These are phyloP conservation scores for Drosophila tsacasi DNA, from an alignment of 1,140 invertebrate genomes.

Conservation along the genomic window DNA sequence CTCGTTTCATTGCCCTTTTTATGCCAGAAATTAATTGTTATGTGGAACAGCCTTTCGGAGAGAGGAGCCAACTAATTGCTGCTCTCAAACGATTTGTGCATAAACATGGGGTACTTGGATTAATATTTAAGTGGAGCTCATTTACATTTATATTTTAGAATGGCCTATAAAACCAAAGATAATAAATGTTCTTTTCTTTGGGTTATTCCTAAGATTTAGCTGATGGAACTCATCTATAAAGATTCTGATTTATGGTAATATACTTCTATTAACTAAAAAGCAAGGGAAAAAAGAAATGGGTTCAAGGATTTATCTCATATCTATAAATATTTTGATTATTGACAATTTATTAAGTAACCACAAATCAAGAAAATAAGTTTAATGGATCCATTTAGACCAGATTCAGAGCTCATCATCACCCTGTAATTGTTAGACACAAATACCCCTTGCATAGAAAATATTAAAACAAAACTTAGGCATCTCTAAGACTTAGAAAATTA, in stretches of 20 bases:
- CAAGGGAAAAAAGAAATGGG: not conserved
- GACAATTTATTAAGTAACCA: too few relatives aligned
- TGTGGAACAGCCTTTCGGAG: conserved; percentile 15
- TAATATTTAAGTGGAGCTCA: conserved; percentile 23
- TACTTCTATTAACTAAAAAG: not conserved
- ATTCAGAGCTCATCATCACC: too few relatives aligned
- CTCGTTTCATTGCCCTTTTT: conserved; percentile 19
- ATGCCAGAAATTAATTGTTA: conserved; percentile 23
- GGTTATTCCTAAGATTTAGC: not conserved
- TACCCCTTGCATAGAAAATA: too few relatives aligned
- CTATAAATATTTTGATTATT: too few relatives aligned
- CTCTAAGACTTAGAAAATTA: too few relatives aligned
- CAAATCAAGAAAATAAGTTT: too few relatives aligned
- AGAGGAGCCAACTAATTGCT: conserved; percentile 33
- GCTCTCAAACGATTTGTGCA: conserved; percentile 21
- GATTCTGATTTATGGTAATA: not conserved
- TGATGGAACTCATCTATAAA: not conserved
- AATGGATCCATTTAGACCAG: too few relatives aligned
- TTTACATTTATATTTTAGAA: conserved; percentile 19
- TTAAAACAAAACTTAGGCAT: too few relatives aligned
- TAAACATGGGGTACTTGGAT: conserved; percentile 28
- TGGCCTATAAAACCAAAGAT: not conserved
- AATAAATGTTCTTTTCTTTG: not conserved
- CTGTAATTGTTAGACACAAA: too few relatives aligned
- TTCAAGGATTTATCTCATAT: too few relatives aligned